Percentiles rank a stretch among this genome's conserved stretches.
Evolutionary conservation across 2,113 vertebrate genomes (phyloP).

Genomic region (Cinclus cinclus): DNA sequence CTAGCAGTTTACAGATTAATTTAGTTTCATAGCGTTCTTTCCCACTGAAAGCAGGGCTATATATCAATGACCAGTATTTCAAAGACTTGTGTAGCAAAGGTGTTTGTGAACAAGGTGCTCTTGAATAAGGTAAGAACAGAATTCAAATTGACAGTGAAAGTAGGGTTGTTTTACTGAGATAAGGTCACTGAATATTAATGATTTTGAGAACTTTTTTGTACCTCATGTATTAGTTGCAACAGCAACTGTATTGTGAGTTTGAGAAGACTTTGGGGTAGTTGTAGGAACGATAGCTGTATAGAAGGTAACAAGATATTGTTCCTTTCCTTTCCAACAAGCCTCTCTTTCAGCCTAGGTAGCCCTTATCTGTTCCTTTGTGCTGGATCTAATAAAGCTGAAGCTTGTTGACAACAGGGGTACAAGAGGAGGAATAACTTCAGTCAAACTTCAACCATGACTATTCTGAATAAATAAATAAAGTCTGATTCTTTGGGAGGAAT

Average conservation of each 20-base stretch:
- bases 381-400: neutral
- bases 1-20: neutral
- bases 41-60: neutral
- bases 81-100: neutral
- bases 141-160: neutral
- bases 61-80: neutral
- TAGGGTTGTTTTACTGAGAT: neutral
- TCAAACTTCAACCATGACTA: neutral
- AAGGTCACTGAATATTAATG: slow-evolving; percentile 25
- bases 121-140: neutral
- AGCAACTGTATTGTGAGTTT: neutral
- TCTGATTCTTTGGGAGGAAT: neutral
- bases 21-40: neutral
- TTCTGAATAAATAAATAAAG: neutral
- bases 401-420: neutral
- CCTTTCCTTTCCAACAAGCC: neutral
- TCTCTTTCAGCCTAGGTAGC: neutral
- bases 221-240: neutral
- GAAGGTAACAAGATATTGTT: neutral
- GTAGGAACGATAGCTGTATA: neutral
- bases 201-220: neutral
- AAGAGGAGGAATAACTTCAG: neutral
- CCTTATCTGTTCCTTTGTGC: neutral
- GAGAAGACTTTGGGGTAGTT: neutral
- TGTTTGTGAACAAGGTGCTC: neutral